Evolutionary conservation across 2,113 vertebrate genomes (phyloP), one percentile per base, ranked within the genome.

Genomic region (Neopipo cinnamomea): DNA sequence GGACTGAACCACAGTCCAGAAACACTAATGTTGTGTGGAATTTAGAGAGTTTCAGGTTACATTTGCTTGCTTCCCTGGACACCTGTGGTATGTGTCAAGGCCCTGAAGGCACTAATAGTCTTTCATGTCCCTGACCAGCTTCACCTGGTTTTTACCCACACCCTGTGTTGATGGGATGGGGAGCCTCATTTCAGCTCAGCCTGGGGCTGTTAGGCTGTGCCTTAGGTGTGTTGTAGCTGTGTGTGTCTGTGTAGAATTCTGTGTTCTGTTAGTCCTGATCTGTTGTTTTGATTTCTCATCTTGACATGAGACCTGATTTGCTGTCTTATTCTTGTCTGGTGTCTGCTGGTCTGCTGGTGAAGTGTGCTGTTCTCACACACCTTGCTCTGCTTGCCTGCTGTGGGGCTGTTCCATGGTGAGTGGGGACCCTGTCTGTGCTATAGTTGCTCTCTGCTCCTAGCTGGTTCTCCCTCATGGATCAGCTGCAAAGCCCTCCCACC

Each of bases 281-380:
- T 62, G 23, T 50, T 28, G 3, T 16, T 70, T 73, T 15, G 35
- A 16, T 47, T 73, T 84, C 41, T 14, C 11, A 53, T 16, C 11
- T 50, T 55, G 72, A 33, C 6, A 6, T 20, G 28, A 49, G 47
- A 6, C 9, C 3, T 46, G 14, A 9, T 76, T 75, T 86, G 9
- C 17, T 83, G 28, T 27, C 27, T 63, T 83, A 25, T 6, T 3
- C 9, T 49, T 22, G 5, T 12, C 70, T 63, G 25, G 16, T 62
- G 31, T 1, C 42, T 47, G 16, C 33, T 42, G 20, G 9, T 39
- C 42, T 25, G 16, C 14, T 53, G 71, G 20, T 11, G 31, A 27
- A n/a, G 12, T 0, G 0, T 5, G 31, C 44, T 39, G 30, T 15
- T 70, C 24, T 27, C 39, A 25, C 7, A 12, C n/a, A 0, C 28